Evolutionary conservation across 2,113 vertebrate species (phyloP).

Genomic region (Smithornis capensis): DNA sequence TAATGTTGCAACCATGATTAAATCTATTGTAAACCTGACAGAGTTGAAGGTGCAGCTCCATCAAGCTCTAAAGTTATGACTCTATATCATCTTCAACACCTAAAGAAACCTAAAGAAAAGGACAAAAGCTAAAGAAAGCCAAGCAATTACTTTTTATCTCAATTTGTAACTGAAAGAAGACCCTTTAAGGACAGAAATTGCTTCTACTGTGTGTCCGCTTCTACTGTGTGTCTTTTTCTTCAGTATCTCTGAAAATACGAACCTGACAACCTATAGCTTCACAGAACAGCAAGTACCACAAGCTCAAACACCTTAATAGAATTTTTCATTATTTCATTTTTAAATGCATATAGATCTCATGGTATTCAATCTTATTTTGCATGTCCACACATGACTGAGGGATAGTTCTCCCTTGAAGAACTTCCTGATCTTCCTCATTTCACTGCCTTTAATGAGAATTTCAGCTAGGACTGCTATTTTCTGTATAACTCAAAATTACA

Average conservation of each 20-base stretch:
- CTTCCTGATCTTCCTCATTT: background rate
- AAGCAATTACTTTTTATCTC: background rate
- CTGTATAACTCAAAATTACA: background rate
- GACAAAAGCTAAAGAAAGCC: background rate
- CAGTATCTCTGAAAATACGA: background rate
- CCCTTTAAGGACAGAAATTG: background rate
- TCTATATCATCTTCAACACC: background rate
- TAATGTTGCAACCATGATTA: rapidly evolving
- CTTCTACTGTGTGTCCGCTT: background rate
- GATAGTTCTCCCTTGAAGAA: background rate
- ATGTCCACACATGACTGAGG: background rate
- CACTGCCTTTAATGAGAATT: background rate
- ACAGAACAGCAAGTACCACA: background rate
- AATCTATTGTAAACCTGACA: background rate
- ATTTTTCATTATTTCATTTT: rapidly evolving
- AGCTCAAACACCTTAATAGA: background rate
- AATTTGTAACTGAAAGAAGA: background rate
- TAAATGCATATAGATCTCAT: background rate
- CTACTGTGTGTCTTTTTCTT: background rate
- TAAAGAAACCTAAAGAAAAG: background rate
- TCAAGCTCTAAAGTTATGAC: background rate
- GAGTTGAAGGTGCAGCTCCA: background rate
- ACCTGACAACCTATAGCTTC: background rate
- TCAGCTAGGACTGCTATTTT: background rate
- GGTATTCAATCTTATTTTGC: background rate